phyloP scores from a whole-genome alignment of 2,113 vertebrate genomes.

The Sorex araneus region DNA sequence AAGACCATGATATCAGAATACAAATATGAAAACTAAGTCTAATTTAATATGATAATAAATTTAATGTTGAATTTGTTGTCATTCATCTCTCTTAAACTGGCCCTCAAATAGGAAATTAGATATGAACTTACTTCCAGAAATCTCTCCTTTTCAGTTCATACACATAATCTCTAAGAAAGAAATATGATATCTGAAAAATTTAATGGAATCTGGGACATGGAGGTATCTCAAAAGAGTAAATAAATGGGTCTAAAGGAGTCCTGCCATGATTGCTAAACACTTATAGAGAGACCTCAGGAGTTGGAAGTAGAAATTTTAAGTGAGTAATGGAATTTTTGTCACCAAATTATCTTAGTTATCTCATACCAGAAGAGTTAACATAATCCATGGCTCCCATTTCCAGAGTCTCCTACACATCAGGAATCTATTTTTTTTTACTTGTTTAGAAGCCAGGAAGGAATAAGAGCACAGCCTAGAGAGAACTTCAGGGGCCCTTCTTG shows the following conservation, averaged over 20 bases:
- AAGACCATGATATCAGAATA: constrained; percentile 43
- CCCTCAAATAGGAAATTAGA: constrained; percentile 20
- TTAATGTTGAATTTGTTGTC: background rate
- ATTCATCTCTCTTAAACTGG: constrained; percentile 35
- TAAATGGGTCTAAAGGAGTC: rapidly evolving
- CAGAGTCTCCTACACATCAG: constrained; percentile 32
- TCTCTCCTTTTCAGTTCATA: constrained; percentile 20
- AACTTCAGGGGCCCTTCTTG: constrained; percentile 46
- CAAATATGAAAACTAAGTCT: constrained; percentile 29
- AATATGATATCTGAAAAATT: background rate
- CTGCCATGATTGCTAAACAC: background rate
- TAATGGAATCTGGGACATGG: background rate
- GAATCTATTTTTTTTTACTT: constrained; percentile 65
- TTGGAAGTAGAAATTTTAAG: background rate
- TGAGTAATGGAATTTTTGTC: constrained; percentile 47
- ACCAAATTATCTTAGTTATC: constrained; percentile 74
- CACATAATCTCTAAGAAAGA: background rate
- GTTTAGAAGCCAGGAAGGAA: constrained; percentile 58
- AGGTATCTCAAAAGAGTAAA: background rate
- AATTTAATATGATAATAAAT: background rate
- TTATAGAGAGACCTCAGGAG: background rate
- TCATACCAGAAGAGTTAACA: constrained; percentile 27
- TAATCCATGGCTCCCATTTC: constrained; percentile 61
- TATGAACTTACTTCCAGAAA: background rate
- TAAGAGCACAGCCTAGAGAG: constrained; percentile 48